Conservation (phyloP, 2,888 invertebrate genomes). For the Chalcosyrphus nemorum region DNA sequence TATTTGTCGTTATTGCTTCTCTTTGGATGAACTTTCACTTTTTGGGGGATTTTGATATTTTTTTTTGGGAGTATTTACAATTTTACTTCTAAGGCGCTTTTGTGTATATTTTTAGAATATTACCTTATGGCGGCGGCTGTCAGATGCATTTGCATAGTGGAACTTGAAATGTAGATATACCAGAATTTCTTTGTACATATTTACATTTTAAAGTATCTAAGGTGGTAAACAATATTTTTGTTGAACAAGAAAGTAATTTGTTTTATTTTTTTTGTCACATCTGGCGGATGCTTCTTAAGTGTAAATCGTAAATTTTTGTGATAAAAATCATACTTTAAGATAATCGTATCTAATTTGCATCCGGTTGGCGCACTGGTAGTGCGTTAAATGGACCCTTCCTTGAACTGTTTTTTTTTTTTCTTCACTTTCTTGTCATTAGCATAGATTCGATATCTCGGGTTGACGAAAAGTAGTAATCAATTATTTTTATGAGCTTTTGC, state of each 20-base stretch:
- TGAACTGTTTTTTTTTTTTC: background rate
- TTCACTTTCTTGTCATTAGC: conserved; percentile 27
- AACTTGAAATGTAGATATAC: conserved; percentile 9
- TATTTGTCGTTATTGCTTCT: background rate
- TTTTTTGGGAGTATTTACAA: conserved; percentile 10
- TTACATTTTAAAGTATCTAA: conserved; percentile 25
- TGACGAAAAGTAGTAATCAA: conserved; percentile 23
- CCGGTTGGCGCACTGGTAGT: background rate
- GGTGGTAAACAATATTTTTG: conserved; percentile 29
- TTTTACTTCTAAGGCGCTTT: conserved; percentile 35
- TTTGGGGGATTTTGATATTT: no score
- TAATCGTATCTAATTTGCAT: conserved; percentile 27
- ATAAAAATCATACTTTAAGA: conserved; percentile 2
- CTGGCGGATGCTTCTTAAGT: background rate
- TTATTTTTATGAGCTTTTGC: conserved; percentile 13
- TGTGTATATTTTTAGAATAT: conserved; percentile 33
- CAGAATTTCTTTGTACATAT: conserved; percentile 6
- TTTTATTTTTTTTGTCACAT: background rate
- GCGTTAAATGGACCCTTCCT: background rate
- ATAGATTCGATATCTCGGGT: conserved; percentile 36
- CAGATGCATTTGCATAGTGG: conserved; percentile 38
- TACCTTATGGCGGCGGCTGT: conserved; percentile 1
- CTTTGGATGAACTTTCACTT: conserved; percentile 47
- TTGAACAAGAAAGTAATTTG: conserved; percentile 43
- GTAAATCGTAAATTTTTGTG: background rate